Conservation (phyloP, 2,797 vertebrate species). For the Mycteria americana region DNA sequence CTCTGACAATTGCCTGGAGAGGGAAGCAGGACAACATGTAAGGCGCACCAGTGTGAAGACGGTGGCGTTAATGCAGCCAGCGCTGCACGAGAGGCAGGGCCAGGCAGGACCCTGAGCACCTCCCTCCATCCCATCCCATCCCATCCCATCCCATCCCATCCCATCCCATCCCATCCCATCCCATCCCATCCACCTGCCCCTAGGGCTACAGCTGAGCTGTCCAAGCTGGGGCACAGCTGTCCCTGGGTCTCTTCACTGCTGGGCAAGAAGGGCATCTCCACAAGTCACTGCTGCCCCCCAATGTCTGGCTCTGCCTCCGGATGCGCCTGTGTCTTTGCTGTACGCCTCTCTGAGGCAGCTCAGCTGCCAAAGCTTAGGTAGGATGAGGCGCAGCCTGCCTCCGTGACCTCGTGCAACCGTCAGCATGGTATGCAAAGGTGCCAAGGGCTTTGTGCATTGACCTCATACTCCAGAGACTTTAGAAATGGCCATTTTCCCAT, state of each 20-base stretch:
- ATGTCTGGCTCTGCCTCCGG: neutral
- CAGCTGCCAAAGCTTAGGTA: neutral
- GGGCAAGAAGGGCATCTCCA: neutral
- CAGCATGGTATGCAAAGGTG: neutral
- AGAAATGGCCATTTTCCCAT: neutral
- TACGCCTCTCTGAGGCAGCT: neutral
- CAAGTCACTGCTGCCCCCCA: neutral
- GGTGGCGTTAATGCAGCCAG: neutral
- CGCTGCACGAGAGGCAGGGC: neutral
- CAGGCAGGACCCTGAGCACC: neutral
- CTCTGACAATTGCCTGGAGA: conserved; percentile 89
- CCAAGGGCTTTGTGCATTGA: neutral
- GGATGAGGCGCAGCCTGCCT: neutral
- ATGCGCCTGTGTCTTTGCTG: neutral
- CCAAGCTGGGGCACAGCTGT: neutral
- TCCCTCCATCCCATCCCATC: neutral
- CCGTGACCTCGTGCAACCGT: neutral
- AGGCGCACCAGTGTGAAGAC: neutral
- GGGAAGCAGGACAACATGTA: neutral
- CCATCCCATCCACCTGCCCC: neutral
- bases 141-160: neutral
- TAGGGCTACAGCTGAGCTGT: neutral
- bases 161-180: neutral
- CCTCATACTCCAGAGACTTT: neutral
- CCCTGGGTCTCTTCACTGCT: neutral